Base-by-base conservation (phyloP, 1,140 invertebrate species). In the Drosophila asahinai region DNA sequence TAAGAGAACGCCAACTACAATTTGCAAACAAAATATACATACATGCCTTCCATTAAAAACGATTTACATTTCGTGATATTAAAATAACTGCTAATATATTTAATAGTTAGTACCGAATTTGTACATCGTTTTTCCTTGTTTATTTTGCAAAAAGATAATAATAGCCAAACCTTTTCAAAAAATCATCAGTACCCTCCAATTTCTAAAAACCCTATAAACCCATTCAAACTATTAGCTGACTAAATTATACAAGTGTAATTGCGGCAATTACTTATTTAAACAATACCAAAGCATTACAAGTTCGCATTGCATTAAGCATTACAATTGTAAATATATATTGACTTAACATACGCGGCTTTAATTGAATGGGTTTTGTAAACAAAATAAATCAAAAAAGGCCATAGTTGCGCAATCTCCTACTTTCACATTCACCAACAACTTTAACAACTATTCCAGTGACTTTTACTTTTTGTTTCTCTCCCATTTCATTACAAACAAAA, bases 381-480 rank as follows among this genome's bases (percentile, higher is more conserved):
- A 42, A 7, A 33, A 36, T 4, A n/a, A 45, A 15, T 15, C 3
- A 70, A 54, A 52, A 14, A 7, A 11, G 7, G 15, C 54, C 51
- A n/a, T 25, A 42, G 33, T 51, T 14, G 59, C 25, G 17, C 17
- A 61, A 48, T 19, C 51, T 43, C n/a, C 9, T n/a, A 48, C 49
- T 51, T 73, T 45, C 19, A 17, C 25, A 72, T 42, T 38, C 15
- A 14, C n/a, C 6, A 49, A 51, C 14, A n/a, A 27, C 64, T 66
- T 48, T 60, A 43, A 49, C 57, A 60, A 61, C 19, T 25, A 49
- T 3, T 14, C 3, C 15, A 40, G 33, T 19, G 12, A 61, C 47
- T 73, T 60, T 73, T 73, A 73, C 71, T 61, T 52, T 61, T 60
- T 27, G 33, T 59, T 59, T 6, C 15, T n/a, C 40, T 2, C 40